phyloP scores from a whole-genome alignment of 2,888 invertebrate genomes.

The Thecocarcelia acutangulata region DNA sequence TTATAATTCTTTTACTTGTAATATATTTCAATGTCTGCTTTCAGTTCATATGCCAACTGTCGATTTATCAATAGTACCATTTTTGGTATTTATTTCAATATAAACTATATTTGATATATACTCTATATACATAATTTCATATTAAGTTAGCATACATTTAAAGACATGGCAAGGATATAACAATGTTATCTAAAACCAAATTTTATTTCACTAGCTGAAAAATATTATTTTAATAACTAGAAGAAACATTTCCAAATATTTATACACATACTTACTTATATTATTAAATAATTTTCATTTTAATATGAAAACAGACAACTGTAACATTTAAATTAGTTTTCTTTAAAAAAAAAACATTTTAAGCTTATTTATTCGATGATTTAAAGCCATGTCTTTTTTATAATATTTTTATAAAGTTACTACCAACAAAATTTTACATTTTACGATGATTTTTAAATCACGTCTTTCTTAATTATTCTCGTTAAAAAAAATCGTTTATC shows the following conservation, averaged over 20 bases:
- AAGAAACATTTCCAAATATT: constrained; percentile 68
- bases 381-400: no score
- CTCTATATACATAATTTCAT: constrained; percentile 20
- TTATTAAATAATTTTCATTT: constrained; percentile 26
- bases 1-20: no score
- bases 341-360: constrained; percentile 39
- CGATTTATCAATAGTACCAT: constrained; percentile 7
- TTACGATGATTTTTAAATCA: no score
- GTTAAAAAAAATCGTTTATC: no score
- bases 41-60: constrained; percentile 3
- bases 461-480: no score
- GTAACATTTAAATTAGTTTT: constrained; percentile 54
- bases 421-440: no score
- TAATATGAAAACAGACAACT: constrained; percentile 43
- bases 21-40: constrained; percentile 26
- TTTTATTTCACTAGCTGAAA: constrained; percentile 62
- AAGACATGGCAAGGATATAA: constrained; percentile 29
- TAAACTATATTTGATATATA: constrained; percentile 13
- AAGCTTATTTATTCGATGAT: no score
- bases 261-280: constrained; percentile 25
- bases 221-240: constrained; percentile 56
- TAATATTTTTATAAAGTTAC: no score
- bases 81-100: constrained; percentile 1
- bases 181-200: constrained; percentile 20
- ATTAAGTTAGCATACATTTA: constrained; percentile 49